Evolutionary conservation across 64 coral and sea anemone genomes (phyloP).

Genomic region (Stichodactyla helianthus): DNA sequence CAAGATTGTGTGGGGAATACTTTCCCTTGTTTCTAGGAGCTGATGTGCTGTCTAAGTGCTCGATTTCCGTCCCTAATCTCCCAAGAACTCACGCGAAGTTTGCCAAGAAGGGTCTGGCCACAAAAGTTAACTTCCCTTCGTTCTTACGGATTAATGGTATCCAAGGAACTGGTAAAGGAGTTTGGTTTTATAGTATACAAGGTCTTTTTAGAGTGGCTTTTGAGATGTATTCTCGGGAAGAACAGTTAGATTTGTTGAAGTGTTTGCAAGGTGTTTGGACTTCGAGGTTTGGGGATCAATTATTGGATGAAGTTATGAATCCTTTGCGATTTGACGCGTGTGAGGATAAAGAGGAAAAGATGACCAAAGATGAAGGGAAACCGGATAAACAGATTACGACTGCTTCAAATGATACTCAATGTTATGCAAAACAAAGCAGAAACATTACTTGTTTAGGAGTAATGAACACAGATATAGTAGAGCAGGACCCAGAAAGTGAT

Average conservation of each 20-base stretch:
- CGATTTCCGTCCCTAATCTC: slow-evolving; percentile 65
- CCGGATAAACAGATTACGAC: not conserved
- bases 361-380: not conserved
- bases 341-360: not conserved
- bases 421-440: not conserved
- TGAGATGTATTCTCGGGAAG: slow-evolving; percentile 81
- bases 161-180: slow-evolving; percentile 78
- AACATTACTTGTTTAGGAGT: not conserved
- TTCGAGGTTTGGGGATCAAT: slow-evolving; percentile 51
- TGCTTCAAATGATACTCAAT: not conserved
- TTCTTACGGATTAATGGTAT: slow-evolving; percentile 56
- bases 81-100: slow-evolving; percentile 88
- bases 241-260: slow-evolving; percentile 69
- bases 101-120: slow-evolving; percentile 69
- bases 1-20: not conserved
- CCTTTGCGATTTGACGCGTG: not conserved
- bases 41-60: slow-evolving; percentile 80
- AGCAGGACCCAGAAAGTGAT: not conserved
- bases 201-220: slow-evolving; percentile 91
- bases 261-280: slow-evolving; percentile 60
- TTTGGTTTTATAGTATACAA: slow-evolving; percentile 97
- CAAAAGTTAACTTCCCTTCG: slow-evolving; percentile 69
- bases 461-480: not conserved
- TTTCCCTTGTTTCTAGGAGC: slow-evolving; percentile 84
- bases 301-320: slow-evolving; percentile 48